Conservation (phyloP, 2,888 invertebrate species). For the Rhagonycha lutea region DNA sequence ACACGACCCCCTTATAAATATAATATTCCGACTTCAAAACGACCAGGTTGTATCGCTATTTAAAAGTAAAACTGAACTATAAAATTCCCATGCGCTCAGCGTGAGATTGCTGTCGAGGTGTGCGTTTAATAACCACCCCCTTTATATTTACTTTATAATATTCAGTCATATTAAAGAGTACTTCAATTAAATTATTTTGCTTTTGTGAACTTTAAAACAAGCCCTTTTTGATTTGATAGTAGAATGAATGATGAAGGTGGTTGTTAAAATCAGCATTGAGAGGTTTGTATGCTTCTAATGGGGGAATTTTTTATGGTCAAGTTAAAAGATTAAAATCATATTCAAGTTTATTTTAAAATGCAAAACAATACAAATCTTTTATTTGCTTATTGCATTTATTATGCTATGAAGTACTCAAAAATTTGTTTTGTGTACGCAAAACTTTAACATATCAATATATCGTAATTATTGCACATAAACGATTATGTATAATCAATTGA, state of each 20-base stretch:
- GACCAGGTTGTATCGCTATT: constrained; percentile 16
- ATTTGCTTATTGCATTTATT: neutral
- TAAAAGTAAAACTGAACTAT: constrained; percentile 16
- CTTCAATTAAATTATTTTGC: constrained; percentile 5
- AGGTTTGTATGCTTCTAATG: neutral
- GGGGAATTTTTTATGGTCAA: neutral
- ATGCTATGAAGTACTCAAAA: neutral
- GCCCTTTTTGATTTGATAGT: neutral
- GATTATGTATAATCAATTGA: too few species aligned
- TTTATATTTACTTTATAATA: constrained; percentile 19
- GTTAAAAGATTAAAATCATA: neutral
- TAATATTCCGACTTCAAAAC: constrained; percentile 26
- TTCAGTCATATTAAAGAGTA: constrained; percentile 13
- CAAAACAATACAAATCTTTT: neutral
- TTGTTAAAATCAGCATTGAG: neutral
- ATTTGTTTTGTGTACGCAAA: neutral
- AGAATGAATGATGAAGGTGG: neutral
- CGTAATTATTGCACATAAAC: neutral
- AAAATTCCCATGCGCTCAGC: constrained; percentile 35
- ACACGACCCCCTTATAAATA: constrained; percentile 16
- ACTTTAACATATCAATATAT: neutral
- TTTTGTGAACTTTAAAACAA: neutral
- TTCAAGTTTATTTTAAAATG: neutral
- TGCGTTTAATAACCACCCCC: constrained; percentile 36
- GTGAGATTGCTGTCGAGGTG: constrained; percentile 36